Base-by-base conservation (phyloP, 2,797 vertebrate species). In the Pangasius krempfi region DNA sequence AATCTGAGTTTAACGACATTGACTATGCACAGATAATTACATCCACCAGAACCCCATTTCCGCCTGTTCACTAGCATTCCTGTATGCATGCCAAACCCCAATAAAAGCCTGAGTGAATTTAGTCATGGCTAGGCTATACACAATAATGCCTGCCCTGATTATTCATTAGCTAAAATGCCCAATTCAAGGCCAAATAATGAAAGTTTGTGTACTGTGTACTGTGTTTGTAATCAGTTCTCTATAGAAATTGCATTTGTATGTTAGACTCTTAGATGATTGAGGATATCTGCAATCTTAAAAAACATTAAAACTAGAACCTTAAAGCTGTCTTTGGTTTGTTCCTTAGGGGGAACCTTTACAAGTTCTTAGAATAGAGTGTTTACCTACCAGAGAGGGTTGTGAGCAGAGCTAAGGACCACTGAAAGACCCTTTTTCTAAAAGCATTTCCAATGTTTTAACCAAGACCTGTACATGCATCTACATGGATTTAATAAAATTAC, bases 11-110 rank as follows among this genome's bases (percentile, higher is more conserved):
- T 93, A 91, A 92, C 89, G 89, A 94, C 91, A 92, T 93, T 91
- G 93, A 94, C 93, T 92, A 92, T 92, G 92, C 89, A 84, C 84
- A 91, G 91, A 92, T 95, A 94, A 96, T 95, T 94, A 93, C 87
- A 66, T 88, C 72, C 87, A 85, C 75, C 93, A 93, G 92, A 94
- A 93, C 92, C 93, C 92, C 72, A 92, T 94, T 94, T 95, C 93
- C 94, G 95, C 95, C 94, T 95, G 95, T 92, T 92, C 92, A 89
- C 90, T 86, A 90, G 88, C 94, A 94, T 95, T 95, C 92, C 90
- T 94, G 92, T 78, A 86, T 70, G 2, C 40, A 87, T 89, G 94
- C 95, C 94, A 95, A 94, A 90, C 90, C 87, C 85, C 92, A 92
- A 92, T 92, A 93, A 94, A 91, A 92, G 91, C 84, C 78, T 72